Evolutionary conservation across 2,888 invertebrate genomes (phyloP).

Genomic region (Tiliacea aurago): DNA sequence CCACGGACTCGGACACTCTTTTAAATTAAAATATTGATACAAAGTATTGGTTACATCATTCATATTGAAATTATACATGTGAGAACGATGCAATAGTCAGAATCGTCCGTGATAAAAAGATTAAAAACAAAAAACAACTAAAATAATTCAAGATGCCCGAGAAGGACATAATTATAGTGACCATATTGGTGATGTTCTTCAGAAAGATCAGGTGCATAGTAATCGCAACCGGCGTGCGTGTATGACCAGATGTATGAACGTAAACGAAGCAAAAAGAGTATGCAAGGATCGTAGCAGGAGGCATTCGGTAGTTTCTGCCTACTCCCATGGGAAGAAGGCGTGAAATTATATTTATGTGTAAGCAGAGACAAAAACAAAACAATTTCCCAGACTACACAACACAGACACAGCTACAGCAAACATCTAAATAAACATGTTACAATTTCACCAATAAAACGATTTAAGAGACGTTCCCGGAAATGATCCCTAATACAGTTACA

Average conservation of each 20-base stretch:
- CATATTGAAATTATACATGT: too few species aligned
- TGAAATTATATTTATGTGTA: background rate
- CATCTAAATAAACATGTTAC: slow-evolving; percentile 52
- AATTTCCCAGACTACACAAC: slow-evolving; percentile 5
- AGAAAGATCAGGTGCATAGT: background rate
- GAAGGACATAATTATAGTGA: background rate
- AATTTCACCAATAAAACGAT: slow-evolving; percentile 52
- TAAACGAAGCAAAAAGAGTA: background rate
- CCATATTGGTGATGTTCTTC: background rate
- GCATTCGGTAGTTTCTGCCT: too few species aligned
- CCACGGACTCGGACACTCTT: too few species aligned
- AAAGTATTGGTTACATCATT: too few species aligned
- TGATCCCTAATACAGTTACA: slow-evolving; percentile 56
- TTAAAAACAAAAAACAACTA: too few species aligned
- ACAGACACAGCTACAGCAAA: slow-evolving; percentile 3
- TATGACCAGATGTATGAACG: background rate
- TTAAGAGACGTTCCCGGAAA: slow-evolving; percentile 54
- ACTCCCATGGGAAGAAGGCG: too few species aligned
- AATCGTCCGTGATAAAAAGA: too few species aligned
- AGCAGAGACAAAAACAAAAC: background rate
- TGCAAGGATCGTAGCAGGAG: background rate
- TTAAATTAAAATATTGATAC: too few species aligned
- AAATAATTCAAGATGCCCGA: too few species aligned
- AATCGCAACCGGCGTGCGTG: background rate
- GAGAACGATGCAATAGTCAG: too few species aligned